These are phyloP conservation scores for Delichon dasypus DNA, from an alignment of 2,797 vertebrate species.

Conservation along the genomic window DNA sequence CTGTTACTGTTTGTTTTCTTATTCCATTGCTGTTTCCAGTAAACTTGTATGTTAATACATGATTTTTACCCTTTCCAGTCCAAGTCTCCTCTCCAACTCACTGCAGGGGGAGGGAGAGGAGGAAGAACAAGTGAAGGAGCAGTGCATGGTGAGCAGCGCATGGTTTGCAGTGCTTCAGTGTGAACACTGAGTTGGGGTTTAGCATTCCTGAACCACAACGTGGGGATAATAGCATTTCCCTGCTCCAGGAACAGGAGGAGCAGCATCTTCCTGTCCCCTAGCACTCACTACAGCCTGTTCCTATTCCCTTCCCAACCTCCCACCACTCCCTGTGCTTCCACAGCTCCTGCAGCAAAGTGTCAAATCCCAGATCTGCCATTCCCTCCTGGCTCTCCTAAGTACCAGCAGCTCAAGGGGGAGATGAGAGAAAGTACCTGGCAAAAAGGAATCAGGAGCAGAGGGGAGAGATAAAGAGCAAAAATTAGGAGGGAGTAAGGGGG, in stretches of 20 bases:
- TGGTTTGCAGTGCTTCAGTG: background rate
- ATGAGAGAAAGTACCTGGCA: background rate
- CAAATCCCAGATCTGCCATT: background rate
- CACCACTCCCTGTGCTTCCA: fast-evolving
- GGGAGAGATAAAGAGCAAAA: background rate
- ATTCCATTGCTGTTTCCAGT: background rate
- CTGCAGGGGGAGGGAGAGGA: background rate
- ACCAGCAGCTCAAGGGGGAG: background rate
- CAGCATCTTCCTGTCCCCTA: background rate
- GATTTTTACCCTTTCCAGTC: background rate
- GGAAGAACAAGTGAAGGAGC: background rate
- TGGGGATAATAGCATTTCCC: background rate
- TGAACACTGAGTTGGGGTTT: background rate
- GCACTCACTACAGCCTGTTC: fast-evolving
- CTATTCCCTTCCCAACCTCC: background rate
- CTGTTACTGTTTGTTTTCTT: background rate
- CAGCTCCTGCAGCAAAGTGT: background rate
- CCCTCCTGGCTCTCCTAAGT: background rate
- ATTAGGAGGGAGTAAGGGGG: background rate
- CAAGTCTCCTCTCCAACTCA: background rate
- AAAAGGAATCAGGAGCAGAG: background rate
- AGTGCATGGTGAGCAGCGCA: background rate
- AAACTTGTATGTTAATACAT: background rate
- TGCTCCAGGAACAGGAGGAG: background rate
- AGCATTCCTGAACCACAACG: background rate